These are phyloP conservation scores for Silvanus unidentatus DNA, from an alignment of 2,888 invertebrate genomes.

Conservation along the genomic window DNA sequence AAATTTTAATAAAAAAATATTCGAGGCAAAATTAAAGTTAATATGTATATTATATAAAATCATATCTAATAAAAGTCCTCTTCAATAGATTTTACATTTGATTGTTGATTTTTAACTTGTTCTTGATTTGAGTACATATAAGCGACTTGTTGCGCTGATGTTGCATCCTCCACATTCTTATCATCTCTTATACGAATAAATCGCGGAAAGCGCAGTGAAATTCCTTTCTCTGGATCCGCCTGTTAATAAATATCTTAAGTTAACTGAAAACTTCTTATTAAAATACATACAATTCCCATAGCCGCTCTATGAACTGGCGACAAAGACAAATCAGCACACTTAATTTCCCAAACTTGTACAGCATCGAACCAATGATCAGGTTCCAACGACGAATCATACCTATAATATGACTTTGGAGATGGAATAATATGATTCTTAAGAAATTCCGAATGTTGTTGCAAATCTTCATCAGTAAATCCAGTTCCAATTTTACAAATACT, in stretches of 20 bases:
- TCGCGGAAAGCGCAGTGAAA: constrained; percentile 91
- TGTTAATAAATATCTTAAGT: constrained; percentile 32
- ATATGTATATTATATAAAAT: too few relatives aligned
- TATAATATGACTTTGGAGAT: constrained; percentile 72
- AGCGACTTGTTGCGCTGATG: constrained; percentile 81
- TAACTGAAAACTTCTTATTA: neutral
- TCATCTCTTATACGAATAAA: constrained; percentile 88
- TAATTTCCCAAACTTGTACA: constrained; percentile 71
- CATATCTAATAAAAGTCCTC: constrained; percentile 58
- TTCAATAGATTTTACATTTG: constrained; percentile 42
- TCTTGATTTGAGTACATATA: constrained; percentile 89
- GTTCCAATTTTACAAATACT: constrained; percentile 89
- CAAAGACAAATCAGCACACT: constrained; percentile 88
- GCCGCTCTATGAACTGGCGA: constrained; percentile 93
- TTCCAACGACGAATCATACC: constrained; percentile 63
- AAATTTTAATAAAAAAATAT: neutral
- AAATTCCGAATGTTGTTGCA: constrained; percentile 68
- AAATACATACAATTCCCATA: constrained; percentile 62
- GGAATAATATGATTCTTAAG: constrained; percentile 72
- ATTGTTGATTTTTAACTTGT: constrained; percentile 72
- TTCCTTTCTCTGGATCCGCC: constrained; percentile 85
- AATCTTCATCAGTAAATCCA: constrained; percentile 89
- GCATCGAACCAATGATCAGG: constrained; percentile 90
- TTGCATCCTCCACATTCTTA: constrained; percentile 89
- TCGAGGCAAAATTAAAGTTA: too few relatives aligned